Percentiles rank a stretch among this genome's conserved stretches.
Evolutionary conservation across 2,888 invertebrate species (phyloP).

Genomic region (Habroteleia sp.): DNA sequence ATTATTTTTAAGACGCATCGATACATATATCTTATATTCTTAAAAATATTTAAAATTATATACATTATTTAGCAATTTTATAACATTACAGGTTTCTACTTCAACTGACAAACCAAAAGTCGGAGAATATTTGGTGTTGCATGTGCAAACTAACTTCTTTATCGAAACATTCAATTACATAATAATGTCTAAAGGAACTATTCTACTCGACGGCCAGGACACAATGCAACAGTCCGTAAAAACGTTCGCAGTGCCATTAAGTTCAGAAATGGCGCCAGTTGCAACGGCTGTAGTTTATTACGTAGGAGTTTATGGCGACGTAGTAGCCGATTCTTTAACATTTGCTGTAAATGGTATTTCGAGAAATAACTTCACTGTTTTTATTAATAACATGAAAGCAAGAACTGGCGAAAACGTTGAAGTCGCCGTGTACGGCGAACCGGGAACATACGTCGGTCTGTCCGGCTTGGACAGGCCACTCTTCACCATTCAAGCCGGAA

Average conservation of each 20-base stretch:
- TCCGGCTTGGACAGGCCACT: conserved; percentile 94
- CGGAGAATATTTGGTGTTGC: conserved; percentile 96
- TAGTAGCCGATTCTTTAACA: conserved; percentile 96
- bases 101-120: conserved; percentile 92
- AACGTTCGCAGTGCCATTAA: conserved; percentile 91
- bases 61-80: no score
- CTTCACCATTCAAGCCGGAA: conserved; percentile 96
- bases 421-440: conserved; percentile 95
- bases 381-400: conserved; percentile 95
- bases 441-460: conserved; percentile 95
- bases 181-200: conserved; percentile 95
- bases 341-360: conserved; percentile 98
- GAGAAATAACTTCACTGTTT: conserved; percentile 93
- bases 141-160: conserved; percentile 94
- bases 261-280: conserved; percentile 95
- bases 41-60: no score
- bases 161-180: conserved; percentile 94
- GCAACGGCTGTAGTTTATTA: conserved; percentile 95
- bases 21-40: no score
- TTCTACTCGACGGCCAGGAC: conserved; percentile 92
- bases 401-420: conserved; percentile 96
- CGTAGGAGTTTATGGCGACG: conserved; percentile 90
- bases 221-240: conserved; percentile 89
- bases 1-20: no score
- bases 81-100: conserved; percentile 84